phyloP scores from a whole-genome alignment of 1,140 invertebrate species.

The Drosophila insularis region DNA sequence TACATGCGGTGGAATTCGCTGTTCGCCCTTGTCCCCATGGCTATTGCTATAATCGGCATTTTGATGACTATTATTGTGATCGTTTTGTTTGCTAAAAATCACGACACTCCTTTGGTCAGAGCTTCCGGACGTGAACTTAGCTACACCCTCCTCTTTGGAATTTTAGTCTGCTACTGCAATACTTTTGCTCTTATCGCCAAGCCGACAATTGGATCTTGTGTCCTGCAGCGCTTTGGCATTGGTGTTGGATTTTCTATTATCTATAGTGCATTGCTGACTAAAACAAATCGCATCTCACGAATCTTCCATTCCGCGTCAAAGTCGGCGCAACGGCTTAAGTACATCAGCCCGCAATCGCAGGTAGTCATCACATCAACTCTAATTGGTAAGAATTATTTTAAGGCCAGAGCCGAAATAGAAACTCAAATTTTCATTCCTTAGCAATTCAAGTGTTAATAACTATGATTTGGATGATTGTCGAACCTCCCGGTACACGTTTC shows the following conservation, averaged over 20 bases:
- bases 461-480: constrained; percentile 87
- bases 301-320: constrained; percentile 93
- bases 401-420: neutral
- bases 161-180: constrained; percentile 83
- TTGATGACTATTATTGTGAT: constrained; percentile 86
- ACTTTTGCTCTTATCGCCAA: constrained; percentile 88
- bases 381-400: constrained; percentile 54
- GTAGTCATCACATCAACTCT: constrained; percentile 89
- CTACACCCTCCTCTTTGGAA: constrained; percentile 88
- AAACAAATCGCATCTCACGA: constrained; percentile 93
- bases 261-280: constrained; percentile 91
- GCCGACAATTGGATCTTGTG: constrained; percentile 87
- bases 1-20: constrained; percentile 85
- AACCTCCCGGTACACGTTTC: constrained; percentile 86
- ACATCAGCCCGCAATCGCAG: constrained; percentile 84
- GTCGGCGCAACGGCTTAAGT: constrained; percentile 89
- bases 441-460: constrained; percentile 88
- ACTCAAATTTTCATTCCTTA: neutral
- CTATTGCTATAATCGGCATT: constrained; percentile 87
- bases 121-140: constrained; percentile 92
- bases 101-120: constrained; percentile 91
- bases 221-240: constrained; percentile 87
- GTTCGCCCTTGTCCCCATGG: constrained; percentile 87
- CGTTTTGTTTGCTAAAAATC: constrained; percentile 87
- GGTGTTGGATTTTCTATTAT: constrained; percentile 92